Conservation (phyloP, 2,797 vertebrate species). For the Notamacropus eugenii region DNA sequence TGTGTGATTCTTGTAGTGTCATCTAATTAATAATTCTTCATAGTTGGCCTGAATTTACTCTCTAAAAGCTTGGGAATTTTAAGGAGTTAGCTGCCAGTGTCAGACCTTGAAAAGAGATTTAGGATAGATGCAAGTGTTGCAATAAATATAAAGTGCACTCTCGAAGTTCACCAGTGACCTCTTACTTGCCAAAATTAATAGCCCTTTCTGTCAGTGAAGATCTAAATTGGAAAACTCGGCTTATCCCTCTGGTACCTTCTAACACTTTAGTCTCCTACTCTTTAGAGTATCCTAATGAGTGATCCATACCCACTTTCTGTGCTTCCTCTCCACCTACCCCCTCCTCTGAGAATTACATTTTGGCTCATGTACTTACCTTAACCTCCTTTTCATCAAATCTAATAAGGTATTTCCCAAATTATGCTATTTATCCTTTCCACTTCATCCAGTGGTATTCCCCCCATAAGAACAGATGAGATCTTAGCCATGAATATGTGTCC, state of each 20-base stretch:
- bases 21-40: background rate
- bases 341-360: background rate
- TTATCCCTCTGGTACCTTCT: background rate
- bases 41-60: background rate
- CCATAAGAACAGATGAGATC: background rate
- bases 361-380: background rate
- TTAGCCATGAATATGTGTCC: background rate
- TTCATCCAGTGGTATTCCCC: background rate
- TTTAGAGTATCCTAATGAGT: conserved; percentile 10
- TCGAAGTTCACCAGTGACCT: background rate
- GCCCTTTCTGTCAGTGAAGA: background rate
- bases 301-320: background rate
- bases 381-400: background rate
- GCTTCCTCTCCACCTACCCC: background rate
- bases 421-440: background rate
- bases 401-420: background rate
- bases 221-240: background rate
- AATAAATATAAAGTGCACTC: conserved; percentile 9
- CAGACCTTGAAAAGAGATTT: conserved; percentile 8
- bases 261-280: conserved; percentile 28
- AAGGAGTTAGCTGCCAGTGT: conserved; percentile 22
- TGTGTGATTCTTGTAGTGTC: background rate
- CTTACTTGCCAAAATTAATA: background rate
- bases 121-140: background rate
- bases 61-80: conserved; percentile 32